Conservation (phyloP, 64 coral and sea anemone genomes). For the Stylophora pistillata region DNA sequence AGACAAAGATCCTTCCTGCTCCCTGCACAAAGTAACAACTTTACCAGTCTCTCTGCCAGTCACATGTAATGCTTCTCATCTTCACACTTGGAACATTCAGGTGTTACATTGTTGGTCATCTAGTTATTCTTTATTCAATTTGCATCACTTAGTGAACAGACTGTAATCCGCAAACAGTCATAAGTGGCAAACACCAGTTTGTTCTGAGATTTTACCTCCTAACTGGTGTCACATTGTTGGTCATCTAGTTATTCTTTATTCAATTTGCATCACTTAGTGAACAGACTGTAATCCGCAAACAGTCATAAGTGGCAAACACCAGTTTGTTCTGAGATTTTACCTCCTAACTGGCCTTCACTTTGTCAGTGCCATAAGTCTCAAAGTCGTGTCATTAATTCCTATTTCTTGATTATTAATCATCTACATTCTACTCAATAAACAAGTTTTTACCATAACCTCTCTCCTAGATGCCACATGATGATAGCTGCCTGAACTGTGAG, state of each 20-base stretch:
- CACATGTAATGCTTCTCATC: conserved; percentile 35
- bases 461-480: conserved; percentile 6
- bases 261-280: no score
- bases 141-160: no score
- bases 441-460: background rate
- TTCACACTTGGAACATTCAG: conserved; percentile 55
- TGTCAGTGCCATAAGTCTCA: no score
- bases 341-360: background rate
- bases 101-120: background rate
- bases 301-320: no score
- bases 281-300: background rate
- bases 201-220: background rate
- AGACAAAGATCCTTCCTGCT: background rate
- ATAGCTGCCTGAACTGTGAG: background rate
- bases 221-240: no score
- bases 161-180: background rate
- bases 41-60: conserved; percentile 50
- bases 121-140: no score
- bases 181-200: no score
- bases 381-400: no score
- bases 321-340: background rate
- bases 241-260: no score
- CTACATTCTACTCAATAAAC: no score
- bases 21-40: background rate
- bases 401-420: no score